A percentile compares a stretch with the other conserved stretches of the same genome.
These are phyloP conservation scores for Bombus turneri DNA, from an alignment of 1,140 invertebrate species.

Conservation along the genomic window DNA sequence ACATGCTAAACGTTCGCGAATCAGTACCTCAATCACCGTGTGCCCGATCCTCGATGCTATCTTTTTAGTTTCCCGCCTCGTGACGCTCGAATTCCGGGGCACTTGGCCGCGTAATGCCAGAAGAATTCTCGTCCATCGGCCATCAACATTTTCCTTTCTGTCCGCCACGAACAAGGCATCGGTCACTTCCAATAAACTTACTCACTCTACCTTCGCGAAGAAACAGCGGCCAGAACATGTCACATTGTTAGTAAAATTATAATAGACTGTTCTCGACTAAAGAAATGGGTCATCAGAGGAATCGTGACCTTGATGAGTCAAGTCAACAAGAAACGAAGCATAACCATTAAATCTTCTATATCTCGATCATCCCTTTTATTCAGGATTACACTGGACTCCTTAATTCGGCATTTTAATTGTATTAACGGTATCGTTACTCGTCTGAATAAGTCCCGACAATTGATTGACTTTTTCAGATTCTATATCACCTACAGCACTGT, in stretches of 20 bases:
- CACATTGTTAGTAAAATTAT: background rate
- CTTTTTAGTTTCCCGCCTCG: constrained; percentile 15
- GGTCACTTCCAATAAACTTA: background rate
- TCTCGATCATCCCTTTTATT: background rate
- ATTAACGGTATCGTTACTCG: background rate
- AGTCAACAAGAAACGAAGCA: background rate
- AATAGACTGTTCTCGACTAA: background rate
- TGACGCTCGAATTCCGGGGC: background rate
- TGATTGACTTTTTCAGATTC: background rate
- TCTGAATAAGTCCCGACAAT: background rate
- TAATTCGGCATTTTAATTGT: background rate
- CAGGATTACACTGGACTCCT: background rate
- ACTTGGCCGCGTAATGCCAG: constrained; percentile 19
- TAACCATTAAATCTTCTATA: background rate
- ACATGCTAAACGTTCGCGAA: no score
- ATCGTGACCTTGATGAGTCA: background rate
- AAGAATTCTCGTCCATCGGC: constrained; percentile 20
- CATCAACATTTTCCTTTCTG: constrained; percentile 12
- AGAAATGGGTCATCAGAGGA: background rate
- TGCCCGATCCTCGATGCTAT: background rate
- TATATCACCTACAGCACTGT: background rate
- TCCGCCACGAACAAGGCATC: background rate
- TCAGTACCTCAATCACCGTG: background rate
- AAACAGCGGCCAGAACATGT: background rate
- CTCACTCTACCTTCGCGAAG: background rate